phyloP scores from a whole-genome alignment of 2,888 invertebrate genomes.

The Agrotis puta region DNA sequence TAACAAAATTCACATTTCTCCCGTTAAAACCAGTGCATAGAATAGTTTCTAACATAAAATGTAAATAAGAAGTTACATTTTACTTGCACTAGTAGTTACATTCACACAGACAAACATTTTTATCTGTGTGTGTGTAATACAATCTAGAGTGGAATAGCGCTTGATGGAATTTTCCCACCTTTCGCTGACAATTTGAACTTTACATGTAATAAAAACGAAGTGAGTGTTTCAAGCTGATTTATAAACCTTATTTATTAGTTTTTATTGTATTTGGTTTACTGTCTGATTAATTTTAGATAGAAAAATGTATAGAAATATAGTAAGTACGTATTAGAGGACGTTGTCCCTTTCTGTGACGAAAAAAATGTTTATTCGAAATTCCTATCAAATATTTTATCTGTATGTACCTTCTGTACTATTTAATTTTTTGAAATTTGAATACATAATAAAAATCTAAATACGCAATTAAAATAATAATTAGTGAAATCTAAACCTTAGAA shows the following conservation, averaged over 20 bases:
- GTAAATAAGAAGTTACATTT: slow-evolving; percentile 44
- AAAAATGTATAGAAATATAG: not conserved
- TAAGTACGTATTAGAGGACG: too few species aligned
- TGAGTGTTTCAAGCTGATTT: slow-evolving; percentile 33
- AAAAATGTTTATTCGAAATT: not conserved
- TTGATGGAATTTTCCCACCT: slow-evolving; percentile 75
- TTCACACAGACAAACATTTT: slow-evolving; percentile 22
- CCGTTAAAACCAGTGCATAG: slow-evolving; percentile 5
- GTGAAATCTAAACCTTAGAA: too few species aligned
- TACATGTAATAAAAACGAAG: slow-evolving; percentile 19
- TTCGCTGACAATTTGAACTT: slow-evolving; percentile 65
- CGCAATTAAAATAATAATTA: too few species aligned
- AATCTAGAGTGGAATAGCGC: slow-evolving; percentile 60
- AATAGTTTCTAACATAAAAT: slow-evolving; percentile 48
- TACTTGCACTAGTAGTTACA: slow-evolving; percentile 47
- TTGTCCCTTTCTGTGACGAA: not conserved
- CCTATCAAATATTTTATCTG: not conserved
- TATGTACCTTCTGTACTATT: not conserved
- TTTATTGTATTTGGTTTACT: not conserved
- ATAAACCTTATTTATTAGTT: slow-evolving; percentile 15
- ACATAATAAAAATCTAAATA: too few species aligned
- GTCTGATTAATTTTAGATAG: not conserved
- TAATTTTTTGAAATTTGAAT: too few species aligned
- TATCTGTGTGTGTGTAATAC: slow-evolving; percentile 48
- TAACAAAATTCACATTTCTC: slow-evolving; percentile 16